Base-by-base conservation (phyloP, 1,140 invertebrate genomes). In the Ips typographus region DNA sequence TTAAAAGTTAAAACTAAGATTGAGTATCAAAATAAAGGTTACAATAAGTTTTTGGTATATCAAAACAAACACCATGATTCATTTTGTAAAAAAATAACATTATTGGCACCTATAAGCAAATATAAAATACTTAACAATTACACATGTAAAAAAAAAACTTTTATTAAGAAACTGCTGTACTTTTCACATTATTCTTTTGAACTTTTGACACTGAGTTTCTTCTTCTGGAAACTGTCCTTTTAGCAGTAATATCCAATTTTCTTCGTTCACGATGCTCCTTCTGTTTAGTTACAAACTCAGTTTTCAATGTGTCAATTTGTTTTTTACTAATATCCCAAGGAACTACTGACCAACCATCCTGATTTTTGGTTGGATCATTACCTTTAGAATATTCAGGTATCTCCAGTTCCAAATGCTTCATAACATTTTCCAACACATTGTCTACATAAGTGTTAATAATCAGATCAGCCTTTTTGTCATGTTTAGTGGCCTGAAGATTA, bases 401-500 rank as follows among this genome's bases (percentile, higher is more conserved):
- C 73, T 90, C 85, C 3, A 94, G 69, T 39, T 85, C 84, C 40
- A 96, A 81, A 59, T 87, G 84, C 77, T 90, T 86, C 84, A 93
- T 90, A 1, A 98, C 82, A 75, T 87, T 85, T 65, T 84, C 82
- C 77, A 98, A 87, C 43, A 98, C 86, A 71, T 89, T 87, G 82
- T 98, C 95, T 3, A 98, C 92, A 82, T 94, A 96, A 42, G 89
- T 88, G 76, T 95, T 90, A 72, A 98, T 95, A 58, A 94, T 87
- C 57, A 98, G 81, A 81, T 96, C 90, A 40, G 94, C 93, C 82
- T 95, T 94, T 76, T 93, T 94, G 76, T 98, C 94, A 85, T 96
- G 93, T 87, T 98, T 98, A 22, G 97, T 99, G 47, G 93, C 89
- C 82, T 99, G 98, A 41, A 99, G 84, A 83, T 99, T 99, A 62